A percentile compares a stretch with the other conserved stretches of the same genome.
phyloP scores from a whole-genome alignment of 2,888 invertebrate species.

The Hyppa rectilinea region DNA sequence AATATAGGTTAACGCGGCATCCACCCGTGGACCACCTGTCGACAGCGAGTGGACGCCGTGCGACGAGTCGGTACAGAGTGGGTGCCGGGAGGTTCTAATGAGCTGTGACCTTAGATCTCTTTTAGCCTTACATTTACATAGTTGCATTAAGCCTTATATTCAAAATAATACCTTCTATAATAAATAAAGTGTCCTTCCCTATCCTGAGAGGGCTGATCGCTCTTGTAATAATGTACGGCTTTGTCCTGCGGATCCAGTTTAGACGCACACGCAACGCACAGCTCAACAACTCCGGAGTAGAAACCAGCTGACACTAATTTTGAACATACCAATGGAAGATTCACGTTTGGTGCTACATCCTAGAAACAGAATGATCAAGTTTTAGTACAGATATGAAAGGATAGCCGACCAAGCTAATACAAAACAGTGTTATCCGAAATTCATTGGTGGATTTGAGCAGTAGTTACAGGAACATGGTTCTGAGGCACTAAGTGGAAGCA shows the following conservation, averaged over 20 bases:
- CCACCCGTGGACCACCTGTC: too few relatives aligned
- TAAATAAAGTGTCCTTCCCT: slow-evolving; percentile 95
- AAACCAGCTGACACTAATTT: slow-evolving; percentile 95
- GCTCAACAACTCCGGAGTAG: slow-evolving; percentile 96
- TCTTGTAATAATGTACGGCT: slow-evolving; percentile 96
- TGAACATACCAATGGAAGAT: slow-evolving; percentile 95
- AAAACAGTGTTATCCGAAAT: background rate
- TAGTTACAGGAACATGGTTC: background rate
- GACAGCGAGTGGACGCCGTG: too few relatives aligned
- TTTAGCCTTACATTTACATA: too few relatives aligned
- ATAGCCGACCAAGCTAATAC: background rate
- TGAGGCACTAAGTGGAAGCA: too few relatives aligned
- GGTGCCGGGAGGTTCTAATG: too few relatives aligned
- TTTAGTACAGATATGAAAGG: background rate
- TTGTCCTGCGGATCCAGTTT: slow-evolving; percentile 97
- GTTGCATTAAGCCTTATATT: too few relatives aligned
- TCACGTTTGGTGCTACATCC: slow-evolving; percentile 96
- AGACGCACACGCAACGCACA: slow-evolving; percentile 95
- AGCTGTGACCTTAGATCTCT: too few relatives aligned
- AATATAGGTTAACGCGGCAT: too few relatives aligned
- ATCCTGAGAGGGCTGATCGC: slow-evolving; percentile 95
- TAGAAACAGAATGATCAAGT: slow-evolving; percentile 63
- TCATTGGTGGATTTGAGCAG: background rate
- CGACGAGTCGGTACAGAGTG: too few relatives aligned
- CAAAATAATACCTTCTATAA: slow-evolving; percentile 89